phyloP scores from a whole-genome alignment of 2,797 vertebrate species.

The Mormyrops boulengeri region DNA sequence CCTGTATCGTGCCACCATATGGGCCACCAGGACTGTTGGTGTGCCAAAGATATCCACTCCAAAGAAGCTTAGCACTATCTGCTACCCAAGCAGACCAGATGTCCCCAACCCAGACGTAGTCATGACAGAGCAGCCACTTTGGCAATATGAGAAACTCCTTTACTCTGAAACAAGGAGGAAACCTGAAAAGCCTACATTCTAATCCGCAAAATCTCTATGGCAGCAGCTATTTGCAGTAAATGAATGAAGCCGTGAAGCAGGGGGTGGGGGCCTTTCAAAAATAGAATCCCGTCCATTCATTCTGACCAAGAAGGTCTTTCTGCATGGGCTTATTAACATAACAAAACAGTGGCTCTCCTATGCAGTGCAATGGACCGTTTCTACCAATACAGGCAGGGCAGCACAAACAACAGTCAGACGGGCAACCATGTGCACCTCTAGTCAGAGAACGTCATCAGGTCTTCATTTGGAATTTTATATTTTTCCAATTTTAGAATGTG shows the following conservation, averaged over 20 bases:
- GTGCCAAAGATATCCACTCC: slow-evolving; percentile 30
- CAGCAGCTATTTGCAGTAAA: slow-evolving; percentile 16
- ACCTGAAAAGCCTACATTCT: slow-evolving; percentile 8
- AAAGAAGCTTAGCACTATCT: neutral
- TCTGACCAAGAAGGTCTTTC: slow-evolving; percentile 22
- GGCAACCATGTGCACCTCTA: slow-evolving; percentile 11
- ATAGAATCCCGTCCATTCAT: slow-evolving; percentile 21
- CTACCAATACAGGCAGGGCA: slow-evolving; percentile 23
- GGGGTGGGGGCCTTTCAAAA: slow-evolving; percentile 10
- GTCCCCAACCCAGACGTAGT: slow-evolving; percentile 1
- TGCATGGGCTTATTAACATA: slow-evolving; percentile 24
- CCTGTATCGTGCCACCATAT: no score
- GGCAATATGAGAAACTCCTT: slow-evolving; percentile 14
- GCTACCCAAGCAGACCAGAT: slow-evolving; percentile 20
- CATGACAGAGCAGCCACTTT: neutral
- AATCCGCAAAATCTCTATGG: slow-evolving; percentile 7
- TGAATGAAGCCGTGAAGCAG: slow-evolving; percentile 10
- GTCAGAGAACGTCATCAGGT: neutral
- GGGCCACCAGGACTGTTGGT: neutral
- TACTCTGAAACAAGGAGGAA: neutral
- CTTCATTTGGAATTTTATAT: neutral
- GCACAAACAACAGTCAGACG: slow-evolving; percentile 20
- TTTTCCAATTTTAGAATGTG: neutral
- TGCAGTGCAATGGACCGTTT: slow-evolving; percentile 22
- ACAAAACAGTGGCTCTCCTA: slow-evolving; percentile 13